phyloP scores from a whole-genome alignment of 2,797 vertebrate genomes.

The Gymnocypris eckloni region DNA sequence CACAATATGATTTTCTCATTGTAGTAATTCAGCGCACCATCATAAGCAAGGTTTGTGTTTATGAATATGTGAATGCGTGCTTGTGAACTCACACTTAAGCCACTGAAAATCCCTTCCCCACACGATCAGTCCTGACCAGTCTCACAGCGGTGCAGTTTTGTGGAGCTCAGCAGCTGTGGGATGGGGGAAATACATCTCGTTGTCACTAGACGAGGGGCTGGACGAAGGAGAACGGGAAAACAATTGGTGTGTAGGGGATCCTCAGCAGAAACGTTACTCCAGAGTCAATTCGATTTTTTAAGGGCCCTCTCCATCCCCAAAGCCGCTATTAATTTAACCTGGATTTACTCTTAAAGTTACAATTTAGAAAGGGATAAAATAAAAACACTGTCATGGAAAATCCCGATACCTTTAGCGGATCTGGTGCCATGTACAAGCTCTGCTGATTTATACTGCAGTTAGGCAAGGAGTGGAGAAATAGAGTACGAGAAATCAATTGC shows the following conservation, averaged over 20 bases:
- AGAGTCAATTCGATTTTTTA: conserved; percentile 26
- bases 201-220: conserved; percentile 1
- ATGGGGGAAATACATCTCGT: conserved; percentile 26
- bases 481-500: conserved; percentile 73
- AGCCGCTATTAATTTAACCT: conserved; percentile 9
- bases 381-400: conserved; percentile 7
- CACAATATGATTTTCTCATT: not conserved
- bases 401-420: conserved; percentile 30
- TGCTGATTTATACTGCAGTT: conserved; percentile 70
- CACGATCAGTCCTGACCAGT: not conserved
- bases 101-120: conserved; percentile 12
- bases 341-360: conserved; percentile 21
- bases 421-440: conserved; percentile 18
- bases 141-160: conserved; percentile 12
- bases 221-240: not conserved
- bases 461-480: conserved; percentile 53
- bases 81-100: conserved; percentile 5
- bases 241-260: not conserved
- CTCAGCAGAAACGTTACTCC: conserved; percentile 1
- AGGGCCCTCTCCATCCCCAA: not conserved
- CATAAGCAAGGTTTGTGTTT: not conserved
- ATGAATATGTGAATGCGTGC: not conserved
- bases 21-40: not conserved
- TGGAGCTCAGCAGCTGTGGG: conserved; percentile 13
- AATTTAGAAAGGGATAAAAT: conserved; percentile 29